These are phyloP conservation scores for Sesia bembeciformis DNA, from an alignment of 2,888 invertebrate genomes.

Conservation along the genomic window DNA sequence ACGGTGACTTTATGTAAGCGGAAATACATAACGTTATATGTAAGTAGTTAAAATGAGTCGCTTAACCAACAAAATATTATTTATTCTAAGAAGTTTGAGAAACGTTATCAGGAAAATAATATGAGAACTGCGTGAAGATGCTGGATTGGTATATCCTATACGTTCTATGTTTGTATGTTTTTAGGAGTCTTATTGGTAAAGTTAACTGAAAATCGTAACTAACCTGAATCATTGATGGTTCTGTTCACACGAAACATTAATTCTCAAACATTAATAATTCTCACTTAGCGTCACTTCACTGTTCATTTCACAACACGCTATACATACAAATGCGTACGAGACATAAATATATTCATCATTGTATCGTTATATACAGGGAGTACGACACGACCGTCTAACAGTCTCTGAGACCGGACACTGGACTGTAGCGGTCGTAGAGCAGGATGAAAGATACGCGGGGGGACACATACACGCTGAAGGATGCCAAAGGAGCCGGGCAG, in stretches of 20 bases:
- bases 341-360: conserved; percentile 41
- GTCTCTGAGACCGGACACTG: conserved; percentile 67
- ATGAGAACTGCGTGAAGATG: no score
- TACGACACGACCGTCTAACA: conserved; percentile 62
- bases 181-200: no score
- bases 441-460: conserved; percentile 69
- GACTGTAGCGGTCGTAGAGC: conserved; percentile 58
- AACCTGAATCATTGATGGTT: conserved; percentile 70
- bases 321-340: conserved; percentile 40
- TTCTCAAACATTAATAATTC: conserved; percentile 7
- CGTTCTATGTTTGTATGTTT: no score
- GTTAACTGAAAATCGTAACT: conserved; percentile 19
- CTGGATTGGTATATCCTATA: no score
- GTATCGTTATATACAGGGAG: conserved; percentile 22
- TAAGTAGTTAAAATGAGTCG: no score
- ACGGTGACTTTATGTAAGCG: no score
- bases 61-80: no score
- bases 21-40: no score
- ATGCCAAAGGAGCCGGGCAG: conserved; percentile 69
- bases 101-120: no score
- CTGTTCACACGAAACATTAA: conserved; percentile 54
- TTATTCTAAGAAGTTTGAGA: no score
- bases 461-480: conserved; percentile 64
- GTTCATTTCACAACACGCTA: conserved; percentile 61
- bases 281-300: conserved; percentile 60